Conservation (phyloP, 2,113 vertebrate species). For the Nymphicus hollandicus region DNA sequence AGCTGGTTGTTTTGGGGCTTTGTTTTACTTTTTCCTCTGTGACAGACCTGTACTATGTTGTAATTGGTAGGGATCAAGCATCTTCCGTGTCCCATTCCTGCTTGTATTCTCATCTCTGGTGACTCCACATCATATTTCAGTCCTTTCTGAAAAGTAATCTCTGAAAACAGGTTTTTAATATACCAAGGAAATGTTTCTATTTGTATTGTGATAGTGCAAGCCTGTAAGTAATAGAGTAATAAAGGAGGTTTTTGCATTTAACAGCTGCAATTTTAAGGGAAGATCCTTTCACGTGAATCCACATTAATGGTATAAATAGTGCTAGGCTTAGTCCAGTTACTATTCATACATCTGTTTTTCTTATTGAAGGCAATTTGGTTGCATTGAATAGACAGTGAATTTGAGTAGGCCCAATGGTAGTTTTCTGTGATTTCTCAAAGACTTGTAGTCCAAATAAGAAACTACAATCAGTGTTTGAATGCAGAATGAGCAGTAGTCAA, state of each 20-base stretch:
- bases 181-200: background rate
- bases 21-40: background rate
- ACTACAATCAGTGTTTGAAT: background rate
- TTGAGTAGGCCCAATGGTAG: background rate
- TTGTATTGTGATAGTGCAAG: background rate
- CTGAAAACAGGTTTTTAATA: background rate
- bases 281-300: background rate
- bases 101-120: background rate
- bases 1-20: background rate
- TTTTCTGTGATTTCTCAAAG: background rate
- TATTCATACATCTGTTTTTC: background rate
- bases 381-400: background rate
- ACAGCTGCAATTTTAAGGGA: background rate
- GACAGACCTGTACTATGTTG: accelerated
- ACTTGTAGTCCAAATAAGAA: background rate
- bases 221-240: background rate
- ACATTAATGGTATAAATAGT: background rate
- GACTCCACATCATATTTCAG: background rate
- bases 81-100: background rate
- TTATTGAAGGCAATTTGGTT: background rate
- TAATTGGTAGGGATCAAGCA: background rate
- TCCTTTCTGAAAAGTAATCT: background rate
- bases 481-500: background rate
- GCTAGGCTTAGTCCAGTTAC: background rate
- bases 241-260: background rate